Evolutionary conservation across 2,888 invertebrate species (phyloP), one percentile per base, ranked within the genome.

Genomic region (Heliconius hortense): DNA sequence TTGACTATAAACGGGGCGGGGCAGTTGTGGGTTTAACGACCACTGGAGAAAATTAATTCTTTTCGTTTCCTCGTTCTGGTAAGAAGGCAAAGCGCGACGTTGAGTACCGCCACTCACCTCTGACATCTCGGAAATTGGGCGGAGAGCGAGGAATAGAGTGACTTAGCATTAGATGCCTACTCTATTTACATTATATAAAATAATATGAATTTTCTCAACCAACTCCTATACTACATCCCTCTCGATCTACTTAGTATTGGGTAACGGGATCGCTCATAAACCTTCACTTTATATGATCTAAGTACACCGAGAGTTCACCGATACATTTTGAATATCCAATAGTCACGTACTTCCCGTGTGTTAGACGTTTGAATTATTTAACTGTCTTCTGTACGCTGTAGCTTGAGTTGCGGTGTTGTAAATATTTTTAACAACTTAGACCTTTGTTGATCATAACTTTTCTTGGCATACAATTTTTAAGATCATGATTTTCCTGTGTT

Each of bases 221-320:
- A 11, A 1, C 21, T 28, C 68, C 5, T 68, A 66, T 60, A 35
- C 64, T 70, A 48, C 81, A 81, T 79, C 77, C 56, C 75, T 62
- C 71, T 77, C 83, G 83, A 82, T 72, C 59, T 67, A 87, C 84
- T 89, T 86, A 84, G 83, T 88, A 88, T 89, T 89, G 87, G 84
- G 82, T 79, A 79, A 83, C 81, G 83, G 83, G 80, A 70, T 83
- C 83, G 73, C 81, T 84, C 86, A 88, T 90, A 90, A 90, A 90
- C 85, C 86, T 87, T 85, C 87, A 86, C 85, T 89, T 88, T 89
- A 89, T 88, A 85, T 87, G 90, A 90, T 89, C 84, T 86, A 87
- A 86, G 88, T 86, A 80, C 83, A 83, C 80, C 83, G 81, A 79
- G 82, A 82, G 81, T 82, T 82, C 82, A 84, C 79, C 82, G 81